These are phyloP conservation scores for Alloplasta piceator DNA, from an alignment of 2,888 invertebrate species.

Conservation along the genomic window DNA sequence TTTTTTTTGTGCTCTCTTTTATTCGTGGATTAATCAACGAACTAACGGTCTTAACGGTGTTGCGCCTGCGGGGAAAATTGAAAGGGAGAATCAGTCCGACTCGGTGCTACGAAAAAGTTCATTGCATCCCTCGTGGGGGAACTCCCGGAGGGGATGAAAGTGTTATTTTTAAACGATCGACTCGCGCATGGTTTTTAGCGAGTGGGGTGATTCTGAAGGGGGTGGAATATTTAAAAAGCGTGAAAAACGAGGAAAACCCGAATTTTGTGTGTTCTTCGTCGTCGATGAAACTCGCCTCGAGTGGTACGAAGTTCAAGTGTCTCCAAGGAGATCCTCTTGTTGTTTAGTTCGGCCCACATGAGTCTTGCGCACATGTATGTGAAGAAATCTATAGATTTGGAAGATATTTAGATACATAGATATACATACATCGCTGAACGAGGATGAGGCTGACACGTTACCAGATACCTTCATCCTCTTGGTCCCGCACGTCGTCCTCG, in stretches of 20 bases:
- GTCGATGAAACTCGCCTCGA: conserved; percentile 23
- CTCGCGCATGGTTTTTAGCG: too few relatives aligned
- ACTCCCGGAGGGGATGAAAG: background rate
- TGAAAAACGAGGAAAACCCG: background rate
- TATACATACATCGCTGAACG: conserved; percentile 21
- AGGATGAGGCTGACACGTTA: conserved; percentile 69
- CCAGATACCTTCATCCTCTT: conserved; percentile 59
- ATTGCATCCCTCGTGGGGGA: too few relatives aligned
- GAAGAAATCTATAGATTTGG: background rate
- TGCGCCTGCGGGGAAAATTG: too few relatives aligned
- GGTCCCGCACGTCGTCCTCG: background rate
- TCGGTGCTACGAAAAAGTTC: too few relatives aligned
- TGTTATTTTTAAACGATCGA: background rate
- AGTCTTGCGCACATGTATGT: background rate
- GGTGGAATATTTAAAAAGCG: background rate
- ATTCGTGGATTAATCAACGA: too few relatives aligned
- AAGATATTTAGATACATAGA: background rate
- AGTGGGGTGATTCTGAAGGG: too few relatives aligned
- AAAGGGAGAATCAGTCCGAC: too few relatives aligned
- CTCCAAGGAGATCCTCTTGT: conserved; percentile 28
- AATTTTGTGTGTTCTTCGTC: conserved; percentile 19
- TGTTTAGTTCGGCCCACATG: conserved; percentile 19
- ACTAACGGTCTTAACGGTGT: too few relatives aligned
- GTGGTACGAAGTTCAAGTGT: conserved; percentile 38
- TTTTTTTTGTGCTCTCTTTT: too few relatives aligned